Evolutionary conservation across 1,140 invertebrate species (phyloP).

Genomic region (Neotoxoptera formosana): DNA sequence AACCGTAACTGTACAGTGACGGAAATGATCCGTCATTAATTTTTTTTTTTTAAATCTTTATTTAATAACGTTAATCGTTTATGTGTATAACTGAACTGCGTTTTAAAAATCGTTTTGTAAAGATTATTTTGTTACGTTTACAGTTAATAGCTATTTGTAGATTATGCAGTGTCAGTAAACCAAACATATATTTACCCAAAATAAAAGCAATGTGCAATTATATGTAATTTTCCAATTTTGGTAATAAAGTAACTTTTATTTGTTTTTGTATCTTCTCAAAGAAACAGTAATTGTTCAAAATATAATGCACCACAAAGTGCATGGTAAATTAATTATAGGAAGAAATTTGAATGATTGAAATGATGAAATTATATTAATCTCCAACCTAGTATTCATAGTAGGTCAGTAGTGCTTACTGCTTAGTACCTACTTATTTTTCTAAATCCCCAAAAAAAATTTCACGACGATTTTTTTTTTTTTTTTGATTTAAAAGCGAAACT

Average conservation of each 20-base stretch:
- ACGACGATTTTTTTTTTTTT: neutral
- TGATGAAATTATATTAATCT: neutral
- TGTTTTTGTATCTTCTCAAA: neutral
- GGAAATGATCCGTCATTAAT: slow-evolving; percentile 22
- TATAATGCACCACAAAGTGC: neutral
- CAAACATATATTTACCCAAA: neutral
- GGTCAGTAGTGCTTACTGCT: too few species aligned
- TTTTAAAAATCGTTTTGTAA: slow-evolving; percentile 46
- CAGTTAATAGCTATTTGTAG: slow-evolving; percentile 5
- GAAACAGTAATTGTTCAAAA: neutral
- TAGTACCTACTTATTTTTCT: neutral
- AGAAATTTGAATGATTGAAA: neutral
- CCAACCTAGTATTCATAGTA: neutral
- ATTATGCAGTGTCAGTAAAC: neutral
- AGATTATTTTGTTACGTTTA: neutral
- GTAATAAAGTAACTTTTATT: neutral
- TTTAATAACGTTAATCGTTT: slow-evolving; percentile 36
- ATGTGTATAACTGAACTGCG: neutral
- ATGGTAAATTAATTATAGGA: neutral
- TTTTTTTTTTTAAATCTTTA: slow-evolving; percentile 1
- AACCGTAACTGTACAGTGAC: neutral
- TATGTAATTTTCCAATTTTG: neutral
- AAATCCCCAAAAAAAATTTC: neutral
- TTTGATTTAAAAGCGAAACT: neutral
- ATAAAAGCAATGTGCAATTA: neutral